These are phyloP conservation scores for Euproctis similis DNA, from an alignment of 2,888 invertebrate species.

Conservation along the genomic window DNA sequence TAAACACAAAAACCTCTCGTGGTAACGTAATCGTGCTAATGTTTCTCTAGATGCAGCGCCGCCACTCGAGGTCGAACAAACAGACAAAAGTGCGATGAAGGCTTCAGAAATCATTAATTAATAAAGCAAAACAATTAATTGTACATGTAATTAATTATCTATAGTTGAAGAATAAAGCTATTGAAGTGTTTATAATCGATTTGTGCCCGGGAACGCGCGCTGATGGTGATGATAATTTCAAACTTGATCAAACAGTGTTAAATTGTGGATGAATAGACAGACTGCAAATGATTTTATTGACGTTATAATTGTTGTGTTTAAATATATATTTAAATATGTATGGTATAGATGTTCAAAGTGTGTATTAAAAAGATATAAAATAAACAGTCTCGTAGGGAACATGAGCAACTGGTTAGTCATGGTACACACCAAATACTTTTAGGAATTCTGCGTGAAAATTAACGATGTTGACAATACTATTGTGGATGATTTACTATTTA, in stretches of 20 bases:
- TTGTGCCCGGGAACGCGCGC: no score
- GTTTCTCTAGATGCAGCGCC: not conserved
- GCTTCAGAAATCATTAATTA: slow-evolving; percentile 10
- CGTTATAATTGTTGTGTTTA: no score
- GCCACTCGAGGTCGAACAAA: slow-evolving; percentile 14
- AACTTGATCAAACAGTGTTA: slow-evolving; percentile 24
- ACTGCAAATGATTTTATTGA: no score
- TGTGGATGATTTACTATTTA: no score
- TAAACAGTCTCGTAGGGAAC: no score
- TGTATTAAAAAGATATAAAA: no score
- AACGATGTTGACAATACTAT: no score
- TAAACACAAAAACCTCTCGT: slow-evolving; percentile 19
- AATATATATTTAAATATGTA: no score
- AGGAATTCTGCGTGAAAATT: slow-evolving; percentile 15
- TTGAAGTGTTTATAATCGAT: slow-evolving; percentile 20
- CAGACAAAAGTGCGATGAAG: slow-evolving; percentile 15
- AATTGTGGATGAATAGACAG: no score
- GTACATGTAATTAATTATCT: slow-evolving; percentile 21
- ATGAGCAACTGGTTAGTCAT: no score
- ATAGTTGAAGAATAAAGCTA: slow-evolving; percentile 13
- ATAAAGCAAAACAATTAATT: slow-evolving; percentile 8
- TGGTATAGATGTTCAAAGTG: no score
- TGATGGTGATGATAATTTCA: slow-evolving; percentile 20
- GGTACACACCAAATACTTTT: no score
- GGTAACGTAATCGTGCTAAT: slow-evolving; percentile 26